These are phyloP conservation scores for Bombylius discolor DNA, from an alignment of 2,888 invertebrate genomes.

Conservation along the genomic window DNA sequence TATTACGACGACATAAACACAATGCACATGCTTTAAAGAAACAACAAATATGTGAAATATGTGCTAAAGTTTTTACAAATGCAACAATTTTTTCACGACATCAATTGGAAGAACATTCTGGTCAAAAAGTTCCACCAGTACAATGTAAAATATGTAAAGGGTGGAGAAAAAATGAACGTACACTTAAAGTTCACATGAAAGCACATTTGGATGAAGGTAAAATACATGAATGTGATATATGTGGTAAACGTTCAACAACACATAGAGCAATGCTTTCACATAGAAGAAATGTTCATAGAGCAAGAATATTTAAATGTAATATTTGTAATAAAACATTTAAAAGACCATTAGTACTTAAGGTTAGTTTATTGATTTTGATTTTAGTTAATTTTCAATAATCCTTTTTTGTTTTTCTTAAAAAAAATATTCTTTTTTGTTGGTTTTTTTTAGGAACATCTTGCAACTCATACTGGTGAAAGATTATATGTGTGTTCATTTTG, in stretches of 20 bases:
- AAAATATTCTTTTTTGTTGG: not conserved
- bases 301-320: constrained; percentile 15
- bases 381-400: constrained; percentile 3
- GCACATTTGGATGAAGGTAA: constrained; percentile 14
- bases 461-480: constrained; percentile 33
- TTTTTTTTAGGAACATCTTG: constrained; percentile 29
- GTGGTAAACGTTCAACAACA: constrained; percentile 17
- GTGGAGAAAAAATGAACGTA: constrained; percentile 17
- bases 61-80: constrained; percentile 16
- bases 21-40: constrained; percentile 6
- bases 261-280: constrained; percentile 18
- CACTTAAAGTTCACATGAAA: constrained; percentile 16
- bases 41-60: constrained; percentile 17
- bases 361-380: constrained; percentile 3
- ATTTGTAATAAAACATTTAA: constrained; percentile 19
- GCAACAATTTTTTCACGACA: constrained; percentile 16
- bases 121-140: constrained; percentile 13
- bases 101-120: constrained; percentile 14
- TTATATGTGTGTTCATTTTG: constrained; percentile 34
- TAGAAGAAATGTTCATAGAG: constrained; percentile 17
- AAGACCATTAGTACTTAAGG: constrained; percentile 14
- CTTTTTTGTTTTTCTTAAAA: too few species aligned
- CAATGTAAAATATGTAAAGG: constrained; percentile 16
- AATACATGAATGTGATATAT: constrained; percentile 16
- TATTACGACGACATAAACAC: constrained; percentile 9